Evolutionary conservation across 2,888 invertebrate species (phyloP).

Genomic region (Coenonympha glycerion): DNA sequence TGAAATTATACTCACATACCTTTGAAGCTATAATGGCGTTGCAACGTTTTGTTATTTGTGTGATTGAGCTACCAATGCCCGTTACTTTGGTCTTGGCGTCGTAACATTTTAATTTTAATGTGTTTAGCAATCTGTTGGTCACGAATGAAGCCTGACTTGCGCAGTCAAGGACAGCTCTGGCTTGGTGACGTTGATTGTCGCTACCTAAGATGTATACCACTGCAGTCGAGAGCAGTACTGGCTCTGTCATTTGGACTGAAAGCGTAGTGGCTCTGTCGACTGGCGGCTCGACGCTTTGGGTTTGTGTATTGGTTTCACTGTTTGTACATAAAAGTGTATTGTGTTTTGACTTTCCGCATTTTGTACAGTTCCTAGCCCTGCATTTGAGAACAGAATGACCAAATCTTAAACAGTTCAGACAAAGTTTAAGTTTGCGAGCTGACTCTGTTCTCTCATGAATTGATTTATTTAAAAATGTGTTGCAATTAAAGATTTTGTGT

Average conservation of each 20-base stretch:
- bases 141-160: slow-evolving; percentile 5
- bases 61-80: no score
- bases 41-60: no score
- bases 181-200: slow-evolving; percentile 1
- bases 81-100: no score
- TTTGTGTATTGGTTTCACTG: no score
- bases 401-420: neutral
- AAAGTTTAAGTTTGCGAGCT: neutral
- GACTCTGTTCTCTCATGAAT: neutral
- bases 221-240: slow-evolving; percentile 4
- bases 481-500: neutral
- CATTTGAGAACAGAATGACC: no score
- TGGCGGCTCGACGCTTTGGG: neutral
- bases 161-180: neutral
- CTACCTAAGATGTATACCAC: neutral
- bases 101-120: no score
- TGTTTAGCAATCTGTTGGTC: no score
- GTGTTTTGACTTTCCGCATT: no score
- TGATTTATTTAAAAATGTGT: neutral
- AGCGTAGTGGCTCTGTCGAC: neutral
- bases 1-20: neutral
- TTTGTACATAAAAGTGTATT: no score
- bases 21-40: no score
- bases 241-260: slow-evolving; percentile 4
- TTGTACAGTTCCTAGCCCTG: no score